These are phyloP conservation scores for Exephanes ischioxanthus DNA, from an alignment of 2,888 invertebrate genomes.

Conservation along the genomic window DNA sequence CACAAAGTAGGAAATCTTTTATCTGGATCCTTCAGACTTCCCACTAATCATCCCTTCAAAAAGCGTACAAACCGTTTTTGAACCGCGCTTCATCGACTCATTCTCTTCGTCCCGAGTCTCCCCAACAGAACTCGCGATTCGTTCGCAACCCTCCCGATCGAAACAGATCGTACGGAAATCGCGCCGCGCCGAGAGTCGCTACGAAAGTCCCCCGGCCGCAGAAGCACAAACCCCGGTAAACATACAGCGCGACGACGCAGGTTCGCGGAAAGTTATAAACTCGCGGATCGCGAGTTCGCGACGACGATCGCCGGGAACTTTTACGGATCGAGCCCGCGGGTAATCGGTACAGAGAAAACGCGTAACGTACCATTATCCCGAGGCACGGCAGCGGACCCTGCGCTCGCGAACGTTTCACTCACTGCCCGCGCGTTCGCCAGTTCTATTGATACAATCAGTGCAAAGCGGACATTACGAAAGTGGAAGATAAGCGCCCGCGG, in stretches of 20 bases:
- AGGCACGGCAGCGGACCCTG: neutral
- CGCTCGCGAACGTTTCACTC: constrained; percentile 18
- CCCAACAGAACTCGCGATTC: constrained; percentile 31
- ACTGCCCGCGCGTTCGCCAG: constrained; percentile 13
- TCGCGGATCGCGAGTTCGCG: constrained; percentile 21
- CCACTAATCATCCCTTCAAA: too few species aligned
- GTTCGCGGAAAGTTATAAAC: constrained; percentile 33
- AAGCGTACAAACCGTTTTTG: too few species aligned
- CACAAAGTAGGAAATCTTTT: too few species aligned
- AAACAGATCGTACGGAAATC: constrained; percentile 44
- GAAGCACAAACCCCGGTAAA: constrained; percentile 46
- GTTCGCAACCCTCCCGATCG: constrained; percentile 29
- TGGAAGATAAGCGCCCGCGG: constrained; percentile 54
- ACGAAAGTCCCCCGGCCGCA: neutral
- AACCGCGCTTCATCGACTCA: neutral
- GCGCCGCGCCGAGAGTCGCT: constrained; percentile 20
- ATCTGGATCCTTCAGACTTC: too few species aligned
- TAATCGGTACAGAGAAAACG: constrained; percentile 44
- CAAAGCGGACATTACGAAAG: constrained; percentile 66
- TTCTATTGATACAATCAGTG: constrained; percentile 63
- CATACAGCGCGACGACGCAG: constrained; percentile 8
- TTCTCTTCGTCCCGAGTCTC: constrained; percentile 15
- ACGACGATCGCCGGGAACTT: constrained; percentile 59
- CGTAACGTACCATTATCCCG: constrained; percentile 46
- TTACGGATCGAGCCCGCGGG: constrained; percentile 42